phyloP scores from a whole-genome alignment of 2,113 vertebrate species.

The Tetrax tetrax region DNA sequence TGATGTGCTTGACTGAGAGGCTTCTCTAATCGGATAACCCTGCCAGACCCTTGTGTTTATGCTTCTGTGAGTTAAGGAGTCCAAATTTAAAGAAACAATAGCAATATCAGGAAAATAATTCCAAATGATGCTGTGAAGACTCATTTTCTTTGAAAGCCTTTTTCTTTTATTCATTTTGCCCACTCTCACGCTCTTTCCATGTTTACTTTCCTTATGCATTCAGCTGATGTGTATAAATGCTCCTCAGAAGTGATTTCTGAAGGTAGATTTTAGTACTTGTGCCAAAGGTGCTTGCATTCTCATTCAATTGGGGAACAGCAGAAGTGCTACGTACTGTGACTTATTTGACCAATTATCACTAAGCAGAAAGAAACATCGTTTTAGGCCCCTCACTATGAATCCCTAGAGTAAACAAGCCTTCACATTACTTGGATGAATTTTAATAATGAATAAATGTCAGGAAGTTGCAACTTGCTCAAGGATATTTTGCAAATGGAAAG shows the following conservation, averaged over 20 bases:
- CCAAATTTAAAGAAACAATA: not conserved
- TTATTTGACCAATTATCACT: not conserved
- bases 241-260: conserved; percentile 30
- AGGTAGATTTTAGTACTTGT: conserved; percentile 10
- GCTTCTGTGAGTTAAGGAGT: not conserved
- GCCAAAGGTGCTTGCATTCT: not conserved
- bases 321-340: not conserved
- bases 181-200: not conserved
- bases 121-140: not conserved
- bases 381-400: not conserved
- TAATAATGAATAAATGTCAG: not conserved
- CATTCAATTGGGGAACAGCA: not conserved
- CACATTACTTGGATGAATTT: not conserved
- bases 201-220: not conserved
- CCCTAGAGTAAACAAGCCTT: not conserved
- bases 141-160: not conserved
- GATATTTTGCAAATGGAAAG: not conserved
- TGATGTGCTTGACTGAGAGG: not conserved
- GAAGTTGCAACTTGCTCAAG: not conserved
- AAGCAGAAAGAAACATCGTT: not conserved
- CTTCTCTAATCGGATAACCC: not conserved
- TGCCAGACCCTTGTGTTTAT: not conserved
- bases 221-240: not conserved
- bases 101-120: not conserved
- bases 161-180: not conserved